Conservation (phyloP, 2,888 invertebrate species). For the Gymnocheta viridis region DNA sequence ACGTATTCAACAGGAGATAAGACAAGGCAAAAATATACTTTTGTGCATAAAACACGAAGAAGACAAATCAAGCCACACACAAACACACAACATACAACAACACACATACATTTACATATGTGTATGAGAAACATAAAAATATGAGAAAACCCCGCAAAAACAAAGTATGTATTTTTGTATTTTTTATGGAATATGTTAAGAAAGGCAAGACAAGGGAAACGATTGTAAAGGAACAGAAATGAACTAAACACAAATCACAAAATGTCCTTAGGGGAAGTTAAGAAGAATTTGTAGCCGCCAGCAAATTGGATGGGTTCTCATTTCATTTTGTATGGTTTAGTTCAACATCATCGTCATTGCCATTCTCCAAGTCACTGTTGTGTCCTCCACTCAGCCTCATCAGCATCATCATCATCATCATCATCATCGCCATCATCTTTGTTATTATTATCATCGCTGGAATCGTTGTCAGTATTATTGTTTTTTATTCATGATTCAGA, state of each 20-base stretch:
- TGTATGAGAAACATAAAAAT: neutral
- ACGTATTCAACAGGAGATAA: conserved; percentile 59
- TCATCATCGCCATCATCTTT: neutral
- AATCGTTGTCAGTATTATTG: conserved; percentile 46
- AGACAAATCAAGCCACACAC: conserved; percentile 12
- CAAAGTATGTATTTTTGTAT: neutral
- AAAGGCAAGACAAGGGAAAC: conserved; percentile 28
- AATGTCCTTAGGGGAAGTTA: conserved; percentile 79
- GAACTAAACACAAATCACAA: conserved; percentile 79
- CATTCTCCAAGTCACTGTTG: conserved; percentile 28
- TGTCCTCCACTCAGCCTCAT: conserved; percentile 10
- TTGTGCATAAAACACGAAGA: conserved; percentile 4
- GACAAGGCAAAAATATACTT: neutral
- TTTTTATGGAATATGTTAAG: conserved; percentile 35
- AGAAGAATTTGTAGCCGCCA: conserved; percentile 79
- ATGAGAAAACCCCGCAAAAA: conserved; percentile 12
- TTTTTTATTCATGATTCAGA: conserved; percentile 46
- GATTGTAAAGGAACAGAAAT: conserved; percentile 69
- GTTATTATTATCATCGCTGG: conserved; percentile 22
- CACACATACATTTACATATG: neutral
- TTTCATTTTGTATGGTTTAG: conserved; percentile 71
- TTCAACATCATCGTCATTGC: conserved; percentile 58
- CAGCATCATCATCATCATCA: conserved; percentile 13
- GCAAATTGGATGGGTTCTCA: conserved; percentile 77
- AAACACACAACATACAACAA: neutral